phyloP scores from a whole-genome alignment of 2,113 vertebrate genomes.

The Oreochromis niloticus region DNA sequence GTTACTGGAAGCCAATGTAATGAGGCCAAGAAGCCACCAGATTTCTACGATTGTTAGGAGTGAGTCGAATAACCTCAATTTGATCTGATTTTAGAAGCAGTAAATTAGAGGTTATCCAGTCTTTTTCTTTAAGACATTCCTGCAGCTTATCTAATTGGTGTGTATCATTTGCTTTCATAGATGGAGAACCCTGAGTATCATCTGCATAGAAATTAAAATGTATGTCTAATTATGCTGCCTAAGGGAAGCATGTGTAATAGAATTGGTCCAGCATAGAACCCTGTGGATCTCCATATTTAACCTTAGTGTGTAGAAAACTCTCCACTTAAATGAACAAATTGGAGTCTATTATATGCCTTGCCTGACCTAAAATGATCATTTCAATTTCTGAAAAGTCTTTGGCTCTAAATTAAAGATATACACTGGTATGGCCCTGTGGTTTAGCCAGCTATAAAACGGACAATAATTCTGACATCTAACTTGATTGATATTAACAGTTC shows the following conservation, averaged over 20 bases:
- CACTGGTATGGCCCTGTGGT: background rate
- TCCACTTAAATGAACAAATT: background rate
- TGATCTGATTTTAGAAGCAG: background rate
- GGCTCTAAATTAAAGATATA: background rate
- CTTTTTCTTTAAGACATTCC: background rate
- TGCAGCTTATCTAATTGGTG: background rate
- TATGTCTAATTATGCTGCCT: background rate
- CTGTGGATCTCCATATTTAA: background rate
- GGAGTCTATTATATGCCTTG: background rate
- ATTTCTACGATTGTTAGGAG: background rate
- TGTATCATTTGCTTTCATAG: background rate
- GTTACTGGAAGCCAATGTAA: background rate
- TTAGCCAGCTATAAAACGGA: background rate
- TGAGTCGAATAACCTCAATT: background rate
- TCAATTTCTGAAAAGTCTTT: background rate
- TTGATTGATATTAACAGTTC: background rate
- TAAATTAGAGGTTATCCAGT: background rate
- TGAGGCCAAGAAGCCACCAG: accelerated
- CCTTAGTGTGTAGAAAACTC: background rate
- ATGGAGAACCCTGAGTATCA: background rate
- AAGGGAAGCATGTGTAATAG: background rate
- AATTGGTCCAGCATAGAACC: background rate
- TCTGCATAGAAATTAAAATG: background rate
- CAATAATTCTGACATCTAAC: background rate
- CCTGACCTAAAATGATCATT: background rate